Base-by-base conservation (phyloP, 2,113 vertebrate genomes). In the Peucedramus taeniatus region DNA sequence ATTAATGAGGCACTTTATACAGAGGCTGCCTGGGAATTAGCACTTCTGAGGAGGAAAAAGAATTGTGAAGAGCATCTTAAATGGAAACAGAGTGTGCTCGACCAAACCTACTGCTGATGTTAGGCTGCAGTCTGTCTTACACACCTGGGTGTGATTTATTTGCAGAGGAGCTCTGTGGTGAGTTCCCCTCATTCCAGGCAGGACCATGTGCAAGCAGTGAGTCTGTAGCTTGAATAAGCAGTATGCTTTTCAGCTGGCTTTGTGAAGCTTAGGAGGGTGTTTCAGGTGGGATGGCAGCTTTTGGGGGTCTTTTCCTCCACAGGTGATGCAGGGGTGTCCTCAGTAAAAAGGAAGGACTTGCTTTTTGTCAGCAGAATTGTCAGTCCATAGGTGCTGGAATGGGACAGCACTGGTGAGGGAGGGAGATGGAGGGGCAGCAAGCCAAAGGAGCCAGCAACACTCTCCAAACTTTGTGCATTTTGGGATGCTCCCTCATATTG, bases 41-140 rank as follows among this genome's bases (percentile, higher is more conserved):
- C 76, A 23, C 45, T 71, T 85, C 49, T 1, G 9, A 64, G 87
- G 40, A 50, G 61, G 61, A 59, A 81, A 63, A 75, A 79, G 15
- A 70, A 28, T 74, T 4, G 10, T 22, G 69, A 91, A 51, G 78
- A 90, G 35, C 59, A 16, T 85, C n/a, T 68, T 72, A 50, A 84
- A 64, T 64, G 1, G 2, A 57, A 75, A n/a, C 9, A 27, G 24
- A 50, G 57, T 30, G 30, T 1, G 0, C 49, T 22, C 8, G 28
- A 2, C 59, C 45, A 69, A 72, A 42, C n/a, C 26, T 71, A 24
- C 11, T 56, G 30, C 20, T 68, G 11, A 0, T 31, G 11, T n/a
- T 31, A 42, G 24, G 33, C 23, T 44, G 33, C 44, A 42, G 44
- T 27, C 11, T 60, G 45, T 54, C 61, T 45, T 27, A 1, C 1